These are phyloP conservation scores for Fregata magnificens DNA, from an alignment of 2,113 vertebrate species.

Conservation along the genomic window DNA sequence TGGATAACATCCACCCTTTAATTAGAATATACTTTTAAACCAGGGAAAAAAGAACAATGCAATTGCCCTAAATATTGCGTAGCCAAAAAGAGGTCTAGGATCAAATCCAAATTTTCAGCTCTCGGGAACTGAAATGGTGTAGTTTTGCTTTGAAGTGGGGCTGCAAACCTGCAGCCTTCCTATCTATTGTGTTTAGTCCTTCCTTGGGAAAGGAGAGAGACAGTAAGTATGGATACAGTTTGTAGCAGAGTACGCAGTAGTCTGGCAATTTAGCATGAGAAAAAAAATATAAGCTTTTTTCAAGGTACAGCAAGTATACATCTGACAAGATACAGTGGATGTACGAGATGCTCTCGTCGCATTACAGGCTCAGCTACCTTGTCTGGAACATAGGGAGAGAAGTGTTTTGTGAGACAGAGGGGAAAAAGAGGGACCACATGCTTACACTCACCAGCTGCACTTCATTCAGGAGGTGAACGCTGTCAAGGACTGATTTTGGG, in stretches of 20 bases:
- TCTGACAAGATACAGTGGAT: too few relatives aligned
- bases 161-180: neutral
- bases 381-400: neutral
- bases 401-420: neutral
- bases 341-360: neutral
- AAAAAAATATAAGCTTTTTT: neutral
- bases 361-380: neutral
- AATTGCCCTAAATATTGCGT: neutral
- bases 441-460: neutral
- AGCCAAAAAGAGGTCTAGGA: neutral
- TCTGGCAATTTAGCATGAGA: neutral
- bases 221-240: neutral
- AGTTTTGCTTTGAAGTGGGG: neutral
- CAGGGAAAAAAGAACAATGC: too few relatives aligned
- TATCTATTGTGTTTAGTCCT: neutral
- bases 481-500: neutral
- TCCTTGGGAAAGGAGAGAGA: neutral
- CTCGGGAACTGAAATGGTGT: neutral
- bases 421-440: accelerated
- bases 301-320: neutral
- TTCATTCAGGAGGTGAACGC: neutral
- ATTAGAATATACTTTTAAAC: neutral
- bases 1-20: neutral
- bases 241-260: neutral
- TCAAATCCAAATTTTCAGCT: neutral